Conservation (phyloP, 2,888 invertebrate species). For the Coecobrya sp. region DNA sequence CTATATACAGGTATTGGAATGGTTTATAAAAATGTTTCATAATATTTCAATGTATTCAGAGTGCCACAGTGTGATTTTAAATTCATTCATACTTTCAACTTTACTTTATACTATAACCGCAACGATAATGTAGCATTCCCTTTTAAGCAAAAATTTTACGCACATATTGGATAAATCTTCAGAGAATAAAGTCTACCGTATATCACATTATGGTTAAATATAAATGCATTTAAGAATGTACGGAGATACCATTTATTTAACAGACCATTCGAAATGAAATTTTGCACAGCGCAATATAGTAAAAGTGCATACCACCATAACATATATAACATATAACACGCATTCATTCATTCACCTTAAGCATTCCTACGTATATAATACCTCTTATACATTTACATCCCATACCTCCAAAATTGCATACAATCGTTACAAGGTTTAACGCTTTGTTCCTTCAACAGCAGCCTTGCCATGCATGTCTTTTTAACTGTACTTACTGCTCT, state of each 20-base stretch:
- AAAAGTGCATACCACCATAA: not conserved
- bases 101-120: too few species aligned
- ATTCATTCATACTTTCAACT: too few species aligned
- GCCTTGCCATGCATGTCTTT: constrained; percentile 51
- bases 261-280: not conserved
- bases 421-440: constrained; percentile 63
- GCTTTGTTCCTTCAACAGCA: constrained; percentile 58
- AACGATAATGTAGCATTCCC: too few species aligned
- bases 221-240: not conserved
- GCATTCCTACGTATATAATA: too few species aligned
- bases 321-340: not conserved
- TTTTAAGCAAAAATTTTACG: too few species aligned
- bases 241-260: not conserved
- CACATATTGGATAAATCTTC: too few species aligned
- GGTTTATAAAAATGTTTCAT: too few species aligned
- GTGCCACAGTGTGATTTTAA: too few species aligned
- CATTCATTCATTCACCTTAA: not conserved
- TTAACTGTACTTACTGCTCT: constrained; percentile 34
- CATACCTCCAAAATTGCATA: constrained; percentile 1
- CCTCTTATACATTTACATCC: too few species aligned
- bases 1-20: not conserved
- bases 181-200: too few species aligned
- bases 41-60: too few species aligned
- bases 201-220: too few species aligned
- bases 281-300: not conserved